Evolutionary conservation across 2,797 vertebrate genomes (phyloP).

Genomic region (Clarias fuscus): DNA sequence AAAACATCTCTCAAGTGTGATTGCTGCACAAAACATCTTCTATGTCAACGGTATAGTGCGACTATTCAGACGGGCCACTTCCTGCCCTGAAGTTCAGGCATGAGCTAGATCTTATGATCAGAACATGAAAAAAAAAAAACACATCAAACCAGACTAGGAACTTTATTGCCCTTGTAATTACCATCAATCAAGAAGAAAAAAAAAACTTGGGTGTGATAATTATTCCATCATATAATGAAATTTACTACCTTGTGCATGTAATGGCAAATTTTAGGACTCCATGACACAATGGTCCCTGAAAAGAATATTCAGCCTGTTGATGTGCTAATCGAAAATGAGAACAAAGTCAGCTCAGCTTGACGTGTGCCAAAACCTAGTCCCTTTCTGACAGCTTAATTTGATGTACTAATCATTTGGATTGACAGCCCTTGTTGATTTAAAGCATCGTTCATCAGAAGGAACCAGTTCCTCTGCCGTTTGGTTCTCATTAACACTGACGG

Average conservation of each 20-base stretch:
- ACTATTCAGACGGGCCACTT: slow-evolving; percentile 18
- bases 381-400: not conserved
- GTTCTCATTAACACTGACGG: not conserved
- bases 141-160: not conserved
- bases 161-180: not conserved
- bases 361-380: not conserved
- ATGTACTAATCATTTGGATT: not conserved
- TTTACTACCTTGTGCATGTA: not conserved
- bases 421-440: not conserved
- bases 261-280: not conserved
- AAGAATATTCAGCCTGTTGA: not conserved
- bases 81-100: slow-evolving; percentile 27
- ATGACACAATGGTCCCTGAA: not conserved
- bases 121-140: not conserved
- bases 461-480: not conserved
- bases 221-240: not conserved
- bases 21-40: slow-evolving; percentile 4
- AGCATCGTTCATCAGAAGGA: not conserved
- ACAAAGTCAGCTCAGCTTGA: not conserved
- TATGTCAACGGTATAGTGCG: not conserved
- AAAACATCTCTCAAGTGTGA: not conserved
- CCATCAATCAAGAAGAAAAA: not conserved
- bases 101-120: slow-evolving; percentile 29
- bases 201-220: not conserved
- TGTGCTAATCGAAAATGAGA: not conserved